These are phyloP conservation scores for Nomada lathburiana DNA, from an alignment of 2,888 invertebrate species.

Conservation along the genomic window DNA sequence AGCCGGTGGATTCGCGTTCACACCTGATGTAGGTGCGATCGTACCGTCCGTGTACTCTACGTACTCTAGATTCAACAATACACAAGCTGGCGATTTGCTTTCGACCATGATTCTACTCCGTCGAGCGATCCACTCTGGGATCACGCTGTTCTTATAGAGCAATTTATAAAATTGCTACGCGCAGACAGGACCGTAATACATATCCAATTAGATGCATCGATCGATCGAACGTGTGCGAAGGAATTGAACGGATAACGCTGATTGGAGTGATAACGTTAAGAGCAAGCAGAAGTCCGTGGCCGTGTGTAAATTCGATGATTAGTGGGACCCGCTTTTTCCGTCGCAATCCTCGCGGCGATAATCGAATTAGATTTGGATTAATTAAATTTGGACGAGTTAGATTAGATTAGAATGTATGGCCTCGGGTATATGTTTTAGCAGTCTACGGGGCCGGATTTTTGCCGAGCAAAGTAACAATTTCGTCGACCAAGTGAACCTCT, in stretches of 20 bases:
- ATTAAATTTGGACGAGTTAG: neutral
- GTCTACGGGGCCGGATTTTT: too few relatives aligned
- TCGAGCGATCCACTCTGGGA: neutral
- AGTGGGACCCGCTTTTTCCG: neutral
- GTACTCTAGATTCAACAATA: conserved; percentile 78
- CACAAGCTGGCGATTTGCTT: conserved; percentile 59
- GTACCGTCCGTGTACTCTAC: conserved; percentile 83
- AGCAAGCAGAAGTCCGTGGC: neutral
- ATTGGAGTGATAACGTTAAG: too few relatives aligned
- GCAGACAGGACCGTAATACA: neutral
- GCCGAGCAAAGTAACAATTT: too few relatives aligned
- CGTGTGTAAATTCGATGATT: neutral
- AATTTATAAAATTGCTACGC: neutral
- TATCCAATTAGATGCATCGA: neutral
- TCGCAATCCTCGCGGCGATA: neutral
- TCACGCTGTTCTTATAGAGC: neutral
- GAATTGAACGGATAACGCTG: neutral
- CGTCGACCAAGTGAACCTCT: too few relatives aligned
- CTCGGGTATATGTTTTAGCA: too few relatives aligned
- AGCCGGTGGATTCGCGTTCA: conserved; percentile 72
- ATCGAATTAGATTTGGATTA: neutral
- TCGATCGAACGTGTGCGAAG: neutral
- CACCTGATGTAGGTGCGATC: conserved; percentile 79
- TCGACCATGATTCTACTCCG: conserved; percentile 18
- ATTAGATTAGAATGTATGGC: too few relatives aligned